Conservation (phyloP, 2,797 vertebrate genomes). For the Discoglossus pictus region DNA sequence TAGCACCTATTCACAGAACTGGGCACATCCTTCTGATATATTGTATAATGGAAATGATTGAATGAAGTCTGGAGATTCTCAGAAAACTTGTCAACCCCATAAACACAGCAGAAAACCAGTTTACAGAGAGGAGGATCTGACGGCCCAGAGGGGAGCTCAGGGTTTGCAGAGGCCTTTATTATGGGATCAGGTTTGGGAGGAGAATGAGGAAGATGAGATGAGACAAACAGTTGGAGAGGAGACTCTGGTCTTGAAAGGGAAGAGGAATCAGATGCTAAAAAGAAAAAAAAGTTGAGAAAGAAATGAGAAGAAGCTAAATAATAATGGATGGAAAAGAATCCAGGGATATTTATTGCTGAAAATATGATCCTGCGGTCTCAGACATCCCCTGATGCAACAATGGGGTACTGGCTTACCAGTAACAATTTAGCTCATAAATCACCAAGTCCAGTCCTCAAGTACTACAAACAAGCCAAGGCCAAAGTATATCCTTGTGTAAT, state of each 20-base stretch:
- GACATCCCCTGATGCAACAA: too few relatives aligned
- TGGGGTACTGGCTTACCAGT: too few relatives aligned
- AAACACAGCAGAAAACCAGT: slow-evolving; percentile 66
- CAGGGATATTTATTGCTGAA: too few relatives aligned
- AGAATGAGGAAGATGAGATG: slow-evolving; percentile 75
- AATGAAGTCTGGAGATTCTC: slow-evolving; percentile 72
- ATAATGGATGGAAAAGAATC: background rate
- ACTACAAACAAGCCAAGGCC: too few relatives aligned
- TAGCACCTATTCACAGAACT: too few relatives aligned
- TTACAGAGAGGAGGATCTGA: slow-evolving; percentile 81
- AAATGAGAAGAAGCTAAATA: slow-evolving; percentile 59
- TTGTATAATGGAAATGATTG: too few relatives aligned
- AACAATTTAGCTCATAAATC: too few relatives aligned
- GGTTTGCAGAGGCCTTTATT: slow-evolving; percentile 76
- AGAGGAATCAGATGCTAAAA: slow-evolving; percentile 88
- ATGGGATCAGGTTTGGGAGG: slow-evolving; percentile 73
- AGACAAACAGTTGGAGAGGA: slow-evolving; percentile 80
- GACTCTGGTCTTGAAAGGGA: slow-evolving; percentile 86
- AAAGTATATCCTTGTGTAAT: too few relatives aligned
- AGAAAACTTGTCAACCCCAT: slow-evolving; percentile 59
- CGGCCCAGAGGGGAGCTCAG: slow-evolving; percentile 76
- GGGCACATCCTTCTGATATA: too few relatives aligned
- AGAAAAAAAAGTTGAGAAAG: slow-evolving; percentile 73
- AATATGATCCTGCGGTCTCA: too few relatives aligned
- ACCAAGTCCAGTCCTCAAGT: too few relatives aligned